Conservation (phyloP, 2,113 vertebrate species). For the Elanus axillaris region DNA sequence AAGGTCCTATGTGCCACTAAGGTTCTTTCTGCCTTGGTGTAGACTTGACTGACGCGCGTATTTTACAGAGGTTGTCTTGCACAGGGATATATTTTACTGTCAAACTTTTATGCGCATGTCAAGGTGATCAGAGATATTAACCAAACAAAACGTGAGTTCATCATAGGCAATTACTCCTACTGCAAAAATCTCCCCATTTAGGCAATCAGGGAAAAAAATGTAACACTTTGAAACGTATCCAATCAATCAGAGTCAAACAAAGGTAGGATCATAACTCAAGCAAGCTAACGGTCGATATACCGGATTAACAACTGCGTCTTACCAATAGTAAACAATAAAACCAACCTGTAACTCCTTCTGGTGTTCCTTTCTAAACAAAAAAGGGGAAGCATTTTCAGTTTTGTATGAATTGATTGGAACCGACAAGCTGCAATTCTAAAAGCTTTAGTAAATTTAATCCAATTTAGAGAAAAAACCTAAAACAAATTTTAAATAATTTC, state of each 20-base stretch:
- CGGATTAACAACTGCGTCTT: background rate
- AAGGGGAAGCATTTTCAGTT: background rate
- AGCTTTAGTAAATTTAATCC: conserved; percentile 9
- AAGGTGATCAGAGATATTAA: background rate
- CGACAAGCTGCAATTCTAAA: background rate
- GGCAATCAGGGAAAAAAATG: background rate
- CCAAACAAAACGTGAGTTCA: background rate
- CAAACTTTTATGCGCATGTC: background rate
- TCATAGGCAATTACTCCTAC: background rate
- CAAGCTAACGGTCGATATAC: background rate
- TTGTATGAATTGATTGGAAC: background rate
- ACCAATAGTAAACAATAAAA: background rate
- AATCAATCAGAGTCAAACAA: background rate
- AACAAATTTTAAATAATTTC: background rate
- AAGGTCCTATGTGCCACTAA: background rate
- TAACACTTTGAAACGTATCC: background rate
- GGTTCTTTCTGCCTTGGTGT: background rate
- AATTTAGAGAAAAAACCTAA: background rate
- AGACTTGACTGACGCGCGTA: background rate
- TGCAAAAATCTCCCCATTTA: background rate
- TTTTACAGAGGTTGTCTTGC: background rate
- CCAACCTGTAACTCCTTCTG: background rate
- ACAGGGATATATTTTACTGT: background rate
- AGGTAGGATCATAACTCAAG: background rate
- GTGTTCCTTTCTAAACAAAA: background rate